Evolutionary conservation across 2,113 vertebrate genomes (phyloP).

Genomic region (Salvelinus namaycush): DNA sequence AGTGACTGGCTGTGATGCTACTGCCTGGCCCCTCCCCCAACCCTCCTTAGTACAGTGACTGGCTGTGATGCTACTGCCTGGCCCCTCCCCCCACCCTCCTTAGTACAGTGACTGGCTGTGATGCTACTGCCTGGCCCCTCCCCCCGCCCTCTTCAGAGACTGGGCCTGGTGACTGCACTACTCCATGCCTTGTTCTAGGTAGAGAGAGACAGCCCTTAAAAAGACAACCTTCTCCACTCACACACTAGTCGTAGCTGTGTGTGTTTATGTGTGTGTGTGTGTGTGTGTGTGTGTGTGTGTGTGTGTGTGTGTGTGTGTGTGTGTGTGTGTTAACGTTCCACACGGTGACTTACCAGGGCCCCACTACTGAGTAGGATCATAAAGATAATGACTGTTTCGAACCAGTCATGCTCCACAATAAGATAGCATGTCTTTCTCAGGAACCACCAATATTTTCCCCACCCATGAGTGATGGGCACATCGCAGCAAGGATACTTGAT

Average conservation of each 20-base stretch:
- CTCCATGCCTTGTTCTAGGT: not conserved
- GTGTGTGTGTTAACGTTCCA: not conserved
- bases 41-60: too few relatives aligned
- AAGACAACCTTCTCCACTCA: not conserved
- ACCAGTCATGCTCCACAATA: constrained; percentile 98
- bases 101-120: too few relatives aligned
- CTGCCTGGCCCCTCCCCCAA: too few relatives aligned
- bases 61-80: not conserved
- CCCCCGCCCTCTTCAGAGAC: constrained; percentile 10
- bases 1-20: constrained; percentile 10
- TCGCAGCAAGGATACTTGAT: constrained; percentile 92
- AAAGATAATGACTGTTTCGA: constrained; percentile 98
- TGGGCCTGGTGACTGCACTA: not conserved
- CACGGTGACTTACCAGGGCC: constrained; percentile 84
- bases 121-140: not conserved
- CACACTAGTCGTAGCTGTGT: not conserved
- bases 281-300: not conserved
- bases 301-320: not conserved
- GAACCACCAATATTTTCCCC: constrained; percentile 94
- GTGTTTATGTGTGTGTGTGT: not conserved
- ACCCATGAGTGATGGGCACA: constrained; percentile 87
- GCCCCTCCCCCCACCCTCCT: not conserved
- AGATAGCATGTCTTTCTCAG: constrained; percentile 95
- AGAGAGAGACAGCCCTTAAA: constrained; percentile 6
- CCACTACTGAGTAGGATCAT: constrained; percentile 98